Conservation (phyloP, 2,797 vertebrate species). For the Antennarius maculatus region DNA sequence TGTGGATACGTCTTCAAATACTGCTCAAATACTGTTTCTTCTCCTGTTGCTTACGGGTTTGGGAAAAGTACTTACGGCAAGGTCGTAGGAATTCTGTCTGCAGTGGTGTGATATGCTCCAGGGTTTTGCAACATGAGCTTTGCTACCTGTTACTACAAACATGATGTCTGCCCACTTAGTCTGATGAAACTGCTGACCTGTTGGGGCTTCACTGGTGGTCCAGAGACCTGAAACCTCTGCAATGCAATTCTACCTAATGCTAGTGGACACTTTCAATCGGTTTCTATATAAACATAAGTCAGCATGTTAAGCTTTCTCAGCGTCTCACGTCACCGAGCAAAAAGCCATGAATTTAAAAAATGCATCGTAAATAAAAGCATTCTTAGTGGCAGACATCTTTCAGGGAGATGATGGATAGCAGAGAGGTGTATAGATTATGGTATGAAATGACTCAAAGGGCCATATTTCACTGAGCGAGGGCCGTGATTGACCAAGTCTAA, state of each 20-base stretch:
- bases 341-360: conserved; percentile 60
- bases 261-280: conserved; percentile 45
- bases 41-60: conserved; percentile 15
- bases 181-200: conserved; percentile 47
- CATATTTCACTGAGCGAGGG: conserved; percentile 76
- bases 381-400: conserved; percentile 54
- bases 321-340: conserved; percentile 44
- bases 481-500: conserved; percentile 88
- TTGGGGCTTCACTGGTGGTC: conserved; percentile 47
- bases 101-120: conserved; percentile 23
- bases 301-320: conserved; percentile 49
- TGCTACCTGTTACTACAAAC: conserved; percentile 32
- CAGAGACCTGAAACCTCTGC: conserved; percentile 27
- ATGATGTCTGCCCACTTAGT: conserved; percentile 49
- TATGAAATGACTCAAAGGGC: conserved; percentile 69
- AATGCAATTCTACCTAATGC: conserved; percentile 41
- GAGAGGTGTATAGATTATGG: conserved; percentile 69
- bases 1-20: background rate
- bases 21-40: conserved; percentile 13
- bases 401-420: conserved; percentile 75
- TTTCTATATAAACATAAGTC: conserved; percentile 50
- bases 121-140: conserved; percentile 36
- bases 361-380: conserved; percentile 66
- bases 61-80: conserved; percentile 36
- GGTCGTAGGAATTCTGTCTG: conserved; percentile 43